Evolutionary conservation across 2,797 vertebrate genomes (phyloP).

Genomic region (Anguilla anguilla): DNA sequence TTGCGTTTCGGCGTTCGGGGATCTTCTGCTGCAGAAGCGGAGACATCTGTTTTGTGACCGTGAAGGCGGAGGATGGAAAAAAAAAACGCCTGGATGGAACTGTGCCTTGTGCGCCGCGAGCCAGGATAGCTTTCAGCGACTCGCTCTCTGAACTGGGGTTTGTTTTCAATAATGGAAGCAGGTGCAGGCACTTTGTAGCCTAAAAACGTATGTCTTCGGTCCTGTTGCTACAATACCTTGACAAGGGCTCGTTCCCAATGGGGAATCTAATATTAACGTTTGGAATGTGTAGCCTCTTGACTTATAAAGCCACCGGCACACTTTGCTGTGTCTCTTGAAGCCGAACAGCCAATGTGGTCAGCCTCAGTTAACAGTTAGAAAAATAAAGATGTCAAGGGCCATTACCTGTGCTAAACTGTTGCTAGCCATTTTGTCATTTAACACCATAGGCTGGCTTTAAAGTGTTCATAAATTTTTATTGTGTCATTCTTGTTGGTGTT

Average conservation of each 20-base stretch:
- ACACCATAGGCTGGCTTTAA: background rate
- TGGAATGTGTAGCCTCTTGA: conserved; percentile 9
- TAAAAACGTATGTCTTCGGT: conserved; percentile 11
- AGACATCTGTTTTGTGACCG: conserved; percentile 21
- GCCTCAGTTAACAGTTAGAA: conserved; percentile 4
- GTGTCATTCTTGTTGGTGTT: background rate
- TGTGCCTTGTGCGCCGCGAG: background rate
- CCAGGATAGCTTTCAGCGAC: conserved; percentile 2
- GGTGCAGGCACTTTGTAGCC: conserved; percentile 8
- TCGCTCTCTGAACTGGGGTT: background rate
- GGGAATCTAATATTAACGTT: background rate
- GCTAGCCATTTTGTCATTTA: conserved; percentile 7
- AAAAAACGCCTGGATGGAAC: background rate
- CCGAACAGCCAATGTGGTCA: background rate
- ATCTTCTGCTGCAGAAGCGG: background rate
- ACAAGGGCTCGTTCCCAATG: background rate
- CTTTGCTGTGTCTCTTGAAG: background rate
- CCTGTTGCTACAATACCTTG: conserved; percentile 1
- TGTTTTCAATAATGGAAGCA: conserved; percentile 15
- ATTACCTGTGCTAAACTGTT: conserved; percentile 23
- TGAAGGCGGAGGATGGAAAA: background rate
- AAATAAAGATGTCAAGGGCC: background rate
- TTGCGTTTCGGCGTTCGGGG: background rate
- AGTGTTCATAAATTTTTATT: background rate
- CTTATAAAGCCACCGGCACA: background rate